A percentile compares a stretch with the other conserved stretches of the same genome.
Evolutionary conservation across 2,888 invertebrate species (phyloP).

Genomic region (Drosophila longiperda): DNA sequence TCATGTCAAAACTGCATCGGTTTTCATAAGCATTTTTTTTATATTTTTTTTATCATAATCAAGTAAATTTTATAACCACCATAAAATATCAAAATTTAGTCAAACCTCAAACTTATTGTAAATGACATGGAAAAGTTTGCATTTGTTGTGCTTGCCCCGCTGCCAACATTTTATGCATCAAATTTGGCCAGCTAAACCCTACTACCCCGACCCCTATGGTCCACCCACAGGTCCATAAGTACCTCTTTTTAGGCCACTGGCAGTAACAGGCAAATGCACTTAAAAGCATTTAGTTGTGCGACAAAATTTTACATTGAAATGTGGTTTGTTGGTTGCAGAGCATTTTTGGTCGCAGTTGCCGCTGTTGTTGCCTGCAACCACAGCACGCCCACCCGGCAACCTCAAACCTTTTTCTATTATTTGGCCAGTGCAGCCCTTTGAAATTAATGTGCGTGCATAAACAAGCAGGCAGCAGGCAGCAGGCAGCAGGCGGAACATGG

Average conservation of each 20-base stretch:
- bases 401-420: slow-evolving; percentile 6
- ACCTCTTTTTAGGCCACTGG: not conserved
- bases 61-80: not conserved
- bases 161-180: slow-evolving; percentile 38
- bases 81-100: not conserved
- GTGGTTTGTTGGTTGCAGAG: slow-evolving; percentile 60
- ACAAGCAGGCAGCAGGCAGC: slow-evolving; percentile 50
- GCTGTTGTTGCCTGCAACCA: not conserved
- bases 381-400: not conserved
- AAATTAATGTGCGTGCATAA: slow-evolving; percentile 79
- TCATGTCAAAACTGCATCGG: not conserved
- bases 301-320: slow-evolving; percentile 73
- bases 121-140: slow-evolving; percentile 28
- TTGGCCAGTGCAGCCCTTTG: slow-evolving; percentile 53
- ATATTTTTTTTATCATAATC: not conserved
- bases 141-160: slow-evolving; percentile 16
- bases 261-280: slow-evolving; percentile 70
- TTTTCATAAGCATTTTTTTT: not conserved
- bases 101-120: slow-evolving; percentile 41
- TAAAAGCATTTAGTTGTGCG: slow-evolving; percentile 80
- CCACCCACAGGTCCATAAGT: not conserved
- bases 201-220: not conserved
- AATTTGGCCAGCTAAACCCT: slow-evolving; percentile 5
- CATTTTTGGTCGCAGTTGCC: slow-evolving; percentile 24
- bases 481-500: slow-evolving; percentile 22